Evolutionary conservation across 35 echinoderm and acorn worm genomes (phyloP).

Genomic region (Ophiothrix spiculata): DNA sequence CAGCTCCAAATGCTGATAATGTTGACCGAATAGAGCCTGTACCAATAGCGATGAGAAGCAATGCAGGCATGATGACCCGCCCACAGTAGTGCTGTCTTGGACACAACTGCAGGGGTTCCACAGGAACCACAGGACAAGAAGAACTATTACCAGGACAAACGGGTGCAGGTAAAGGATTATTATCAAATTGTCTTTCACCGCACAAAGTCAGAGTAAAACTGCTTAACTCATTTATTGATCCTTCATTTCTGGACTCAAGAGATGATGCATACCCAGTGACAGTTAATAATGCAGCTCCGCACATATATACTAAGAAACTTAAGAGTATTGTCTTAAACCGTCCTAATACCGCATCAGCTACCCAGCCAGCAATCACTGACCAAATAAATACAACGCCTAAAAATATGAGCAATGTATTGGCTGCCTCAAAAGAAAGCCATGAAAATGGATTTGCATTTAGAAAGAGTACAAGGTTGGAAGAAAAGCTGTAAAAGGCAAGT

Average conservation of each 20-base stretch:
- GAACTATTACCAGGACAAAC: no score
- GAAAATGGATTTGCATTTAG: slow-evolving; percentile 59
- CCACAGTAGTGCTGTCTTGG: slow-evolving; percentile 9
- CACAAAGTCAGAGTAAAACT: no score
- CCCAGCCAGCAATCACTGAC: slow-evolving; percentile 62
- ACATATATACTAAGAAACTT: slow-evolving; percentile 70
- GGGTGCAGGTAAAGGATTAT: no score
- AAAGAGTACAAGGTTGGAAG: slow-evolving; percentile 80
- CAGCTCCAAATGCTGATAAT: slow-evolving; percentile 92
- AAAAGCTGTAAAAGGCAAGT: slow-evolving; percentile 81
- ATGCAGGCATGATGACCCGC: slow-evolving; percentile 19
- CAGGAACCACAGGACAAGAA: no score
- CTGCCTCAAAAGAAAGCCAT: slow-evolving; percentile 66
- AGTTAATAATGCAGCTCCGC: slow-evolving; percentile 42
- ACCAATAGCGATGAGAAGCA: slow-evolving; percentile 65
- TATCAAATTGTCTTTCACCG: no score
- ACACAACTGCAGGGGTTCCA: no score
- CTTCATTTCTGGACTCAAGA: no score
- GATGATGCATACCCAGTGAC: slow-evolving; percentile 39
- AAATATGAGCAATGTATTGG: slow-evolving; percentile 46
- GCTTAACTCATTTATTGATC: no score
- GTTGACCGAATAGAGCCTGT: slow-evolving; percentile 67
- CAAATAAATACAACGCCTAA: slow-evolving; percentile 50
- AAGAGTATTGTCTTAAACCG: slow-evolving; percentile 69
- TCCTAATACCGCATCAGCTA: slow-evolving; percentile 80